These are phyloP conservation scores for Philopotamus ludificatus DNA, from an alignment of 1,140 invertebrate species.

Conservation along the genomic window DNA sequence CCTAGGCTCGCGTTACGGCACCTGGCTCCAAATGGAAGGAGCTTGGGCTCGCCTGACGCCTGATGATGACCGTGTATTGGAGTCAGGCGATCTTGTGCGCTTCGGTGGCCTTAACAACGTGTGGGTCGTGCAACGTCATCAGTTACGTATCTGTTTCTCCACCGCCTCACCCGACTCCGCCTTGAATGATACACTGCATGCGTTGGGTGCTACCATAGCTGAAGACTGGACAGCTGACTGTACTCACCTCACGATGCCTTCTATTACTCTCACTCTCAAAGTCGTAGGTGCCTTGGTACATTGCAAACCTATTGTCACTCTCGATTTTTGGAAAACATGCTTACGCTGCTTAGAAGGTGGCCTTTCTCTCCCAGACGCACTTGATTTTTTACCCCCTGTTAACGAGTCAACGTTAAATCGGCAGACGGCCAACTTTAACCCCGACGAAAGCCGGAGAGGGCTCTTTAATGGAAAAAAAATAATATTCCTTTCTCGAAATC, in stretches of 20 bases:
- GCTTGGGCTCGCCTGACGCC: slow-evolving; percentile 43
- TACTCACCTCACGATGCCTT: slow-evolving; percentile 65
- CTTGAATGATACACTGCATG: slow-evolving; percentile 46
- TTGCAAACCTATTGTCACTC: slow-evolving; percentile 62
- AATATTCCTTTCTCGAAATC: slow-evolving; percentile 60
- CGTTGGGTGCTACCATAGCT: slow-evolving; percentile 51
- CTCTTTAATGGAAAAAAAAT: slow-evolving; percentile 63
- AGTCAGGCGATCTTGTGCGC: slow-evolving; percentile 51
- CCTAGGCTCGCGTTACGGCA: slow-evolving; percentile 58
- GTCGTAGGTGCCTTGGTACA: slow-evolving; percentile 65
- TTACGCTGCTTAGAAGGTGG: slow-evolving; percentile 50
- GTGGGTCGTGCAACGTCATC: slow-evolving; percentile 50
- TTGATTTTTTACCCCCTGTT: slow-evolving; percentile 56
- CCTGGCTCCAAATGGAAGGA: slow-evolving; percentile 52
- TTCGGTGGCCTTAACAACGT: slow-evolving; percentile 57
- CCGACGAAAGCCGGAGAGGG: slow-evolving; percentile 51
- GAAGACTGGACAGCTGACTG: slow-evolving; percentile 56
- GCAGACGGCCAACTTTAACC: slow-evolving; percentile 57
- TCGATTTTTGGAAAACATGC: slow-evolving; percentile 61
- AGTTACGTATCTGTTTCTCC: slow-evolving; percentile 52
- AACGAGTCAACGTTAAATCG: slow-evolving; percentile 58
- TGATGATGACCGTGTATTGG: slow-evolving; percentile 45
- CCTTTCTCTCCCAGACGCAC: slow-evolving; percentile 53
- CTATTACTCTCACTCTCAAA: slow-evolving; percentile 67
- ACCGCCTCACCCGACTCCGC: slow-evolving; percentile 49